phyloP scores from a whole-genome alignment of 2,797 vertebrate species.

The Octomys mimax region DNA sequence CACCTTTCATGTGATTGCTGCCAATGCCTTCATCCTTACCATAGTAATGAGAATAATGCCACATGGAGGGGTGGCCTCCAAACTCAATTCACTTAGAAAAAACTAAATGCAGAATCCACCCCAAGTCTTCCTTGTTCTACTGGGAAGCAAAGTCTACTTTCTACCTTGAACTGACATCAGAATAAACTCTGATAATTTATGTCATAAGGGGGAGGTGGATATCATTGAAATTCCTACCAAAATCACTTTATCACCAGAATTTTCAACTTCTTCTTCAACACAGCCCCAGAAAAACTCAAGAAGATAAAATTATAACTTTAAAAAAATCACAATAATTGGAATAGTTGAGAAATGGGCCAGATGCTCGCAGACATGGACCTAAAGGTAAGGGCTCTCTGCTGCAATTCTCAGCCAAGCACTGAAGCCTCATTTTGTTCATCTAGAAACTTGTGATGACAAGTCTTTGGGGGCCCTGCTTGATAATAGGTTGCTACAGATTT shows the following conservation, averaged over 20 bases:
- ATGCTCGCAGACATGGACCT: neutral
- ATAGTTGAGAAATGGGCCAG: neutral
- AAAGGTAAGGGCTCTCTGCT: neutral
- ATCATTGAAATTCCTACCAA: slow-evolving; percentile 27
- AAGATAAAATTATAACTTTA: neutral
- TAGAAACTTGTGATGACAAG: neutral
- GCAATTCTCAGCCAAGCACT: neutral
- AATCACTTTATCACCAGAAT: slow-evolving; percentile 3
- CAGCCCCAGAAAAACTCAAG: neutral
- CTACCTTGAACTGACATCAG: slow-evolving; percentile 20
- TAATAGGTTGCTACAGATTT: neutral
- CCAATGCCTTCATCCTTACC: neutral
- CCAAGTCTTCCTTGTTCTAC: slow-evolving; percentile 33
- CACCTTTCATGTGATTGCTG: slow-evolving; percentile 56
- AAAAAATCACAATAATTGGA: neutral
- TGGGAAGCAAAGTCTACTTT: slow-evolving; percentile 26
- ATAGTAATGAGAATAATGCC: slow-evolving; percentile 39
- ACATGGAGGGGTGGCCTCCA: slow-evolving; percentile 23
- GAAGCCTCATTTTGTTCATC: neutral
- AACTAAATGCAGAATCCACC: slow-evolving; percentile 58
- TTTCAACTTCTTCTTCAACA: slow-evolving; percentile 3
- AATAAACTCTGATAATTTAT: slow-evolving; percentile 46
- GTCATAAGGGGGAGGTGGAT: neutral
- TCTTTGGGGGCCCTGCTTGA: neutral
- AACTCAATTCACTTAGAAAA: slow-evolving; percentile 59